phyloP scores from a whole-genome alignment of 2,113 vertebrate genomes.

The Motacilla alba region DNA sequence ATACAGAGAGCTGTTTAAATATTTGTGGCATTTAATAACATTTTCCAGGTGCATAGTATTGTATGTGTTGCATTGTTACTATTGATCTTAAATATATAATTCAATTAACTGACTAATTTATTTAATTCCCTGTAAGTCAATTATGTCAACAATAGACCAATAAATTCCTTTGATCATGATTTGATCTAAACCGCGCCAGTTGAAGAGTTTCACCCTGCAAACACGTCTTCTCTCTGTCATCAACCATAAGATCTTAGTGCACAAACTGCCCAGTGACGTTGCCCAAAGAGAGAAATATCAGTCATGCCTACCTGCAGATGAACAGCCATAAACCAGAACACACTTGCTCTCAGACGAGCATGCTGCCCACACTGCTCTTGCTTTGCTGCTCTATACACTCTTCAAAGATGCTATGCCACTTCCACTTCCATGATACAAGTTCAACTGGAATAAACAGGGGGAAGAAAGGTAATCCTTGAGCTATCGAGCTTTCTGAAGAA shows the following conservation, averaged over 20 bases:
- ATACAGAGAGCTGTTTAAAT: not conserved
- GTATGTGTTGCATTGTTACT: rapidly evolving
- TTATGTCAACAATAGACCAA: not conserved
- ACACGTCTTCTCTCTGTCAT: not conserved
- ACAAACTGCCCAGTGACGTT: not conserved
- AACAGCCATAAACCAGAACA: not conserved
- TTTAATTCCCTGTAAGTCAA: not conserved
- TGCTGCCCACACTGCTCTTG: not conserved
- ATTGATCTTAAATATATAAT: not conserved
- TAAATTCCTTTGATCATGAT: not conserved
- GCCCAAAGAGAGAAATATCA: not conserved
- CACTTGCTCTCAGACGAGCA: not conserved
- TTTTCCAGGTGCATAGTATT: not conserved
- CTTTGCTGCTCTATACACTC: not conserved
- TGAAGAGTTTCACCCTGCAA: not conserved
- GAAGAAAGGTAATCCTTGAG: not conserved
- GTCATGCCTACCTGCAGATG: not conserved
- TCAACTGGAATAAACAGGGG: not conserved
- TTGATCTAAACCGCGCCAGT: not conserved
- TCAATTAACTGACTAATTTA: not conserved
- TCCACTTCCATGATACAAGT: rapidly evolving
- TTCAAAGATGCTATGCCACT: not conserved
- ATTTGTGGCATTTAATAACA: not conserved
- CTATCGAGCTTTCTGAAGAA: rapidly evolving
- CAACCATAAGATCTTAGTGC: not conserved